Conservation (phyloP, 2,888 invertebrate genomes). For the Quadroppia sp. region DNA sequence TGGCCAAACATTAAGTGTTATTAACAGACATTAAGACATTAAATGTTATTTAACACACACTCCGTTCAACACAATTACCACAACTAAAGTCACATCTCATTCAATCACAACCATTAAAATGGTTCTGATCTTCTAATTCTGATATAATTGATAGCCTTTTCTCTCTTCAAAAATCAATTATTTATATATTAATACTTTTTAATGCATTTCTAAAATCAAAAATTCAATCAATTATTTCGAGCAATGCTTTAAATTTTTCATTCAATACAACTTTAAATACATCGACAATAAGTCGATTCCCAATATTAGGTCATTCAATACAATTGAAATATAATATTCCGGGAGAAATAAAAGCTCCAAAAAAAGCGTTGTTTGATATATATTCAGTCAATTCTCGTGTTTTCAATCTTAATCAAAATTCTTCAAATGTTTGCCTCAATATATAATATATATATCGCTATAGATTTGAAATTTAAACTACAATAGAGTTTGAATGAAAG, state of each 20-base stretch:
- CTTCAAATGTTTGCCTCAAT: not conserved
- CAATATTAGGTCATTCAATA: not conserved
- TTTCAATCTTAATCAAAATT: constrained; percentile 19
- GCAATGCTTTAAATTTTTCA: no score
- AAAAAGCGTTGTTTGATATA: not conserved
- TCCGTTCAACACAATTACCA: not conserved
- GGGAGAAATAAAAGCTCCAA: not conserved
- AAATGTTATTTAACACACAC: constrained; percentile 23
- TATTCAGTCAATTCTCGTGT: not conserved
- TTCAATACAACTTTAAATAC: no score
- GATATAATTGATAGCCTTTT: no score
- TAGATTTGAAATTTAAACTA: constrained; percentile 18
- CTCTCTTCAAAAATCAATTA: no score
- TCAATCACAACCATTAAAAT: no score
- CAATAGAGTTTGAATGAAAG: not conserved
- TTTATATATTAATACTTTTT: no score
- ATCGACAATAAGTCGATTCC: not conserved
- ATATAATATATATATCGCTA: not conserved
- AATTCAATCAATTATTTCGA: no score
- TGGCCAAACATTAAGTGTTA: constrained; percentile 9
- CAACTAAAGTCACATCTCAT: no score
- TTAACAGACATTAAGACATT: constrained; percentile 24
- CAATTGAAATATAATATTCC: not conserved
- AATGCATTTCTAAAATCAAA: no score
- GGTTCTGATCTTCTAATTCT: no score